Evolutionary conservation across 2,113 vertebrate genomes (phyloP), one percentile per base, ranked within the genome.

Genomic region (Alectura lathami): DNA sequence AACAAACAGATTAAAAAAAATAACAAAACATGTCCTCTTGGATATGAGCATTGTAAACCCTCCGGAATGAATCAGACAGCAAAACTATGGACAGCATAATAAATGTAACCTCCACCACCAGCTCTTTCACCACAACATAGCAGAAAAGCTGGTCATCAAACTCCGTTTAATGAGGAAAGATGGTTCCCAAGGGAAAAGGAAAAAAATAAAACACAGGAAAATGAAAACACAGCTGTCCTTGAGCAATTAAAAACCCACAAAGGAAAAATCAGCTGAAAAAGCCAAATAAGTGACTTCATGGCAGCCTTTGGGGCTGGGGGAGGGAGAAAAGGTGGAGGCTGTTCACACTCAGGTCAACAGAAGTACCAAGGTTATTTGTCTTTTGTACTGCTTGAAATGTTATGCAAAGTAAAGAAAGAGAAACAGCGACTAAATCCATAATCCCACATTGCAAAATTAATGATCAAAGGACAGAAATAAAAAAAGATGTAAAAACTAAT

Each of bases 141-240:
- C 94, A 92, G 75, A 83, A 66, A 92, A 74, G 50, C 62, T 92
- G 89, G 78, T 96, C 94, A 97, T 85, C 91, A 80, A 66, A 50
- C 63, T 66, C 36, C n/a, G 50, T 87, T 91, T 92, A 89, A 94
- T 88, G 78, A 88, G 91, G 88, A 93, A 93, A 94, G 75, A 92
- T 42, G 51, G 54, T 83, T 95, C 87, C 64, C 60, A 86, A 16
- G 63, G 42, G 22, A 57, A 78, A 74, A 59, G 13, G 20, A 82
- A 42, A 45, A 69, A 64, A 59, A 72, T 80, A 74, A 63, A 40
- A 63, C 26, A 83, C 50, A 86, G 26, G 34, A 69, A 86, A 94
- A 92, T 70, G 84, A 89, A 96, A 94, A 96, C 93, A 95, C 95
- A 95, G 91, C 96, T 97, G 95, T 82, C 92, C 17, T 87, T 79